Evolutionary conservation across 2,888 invertebrate species (phyloP), one percentile per base, ranked within the genome.

Genomic region (Conchocele bisecta): DNA sequence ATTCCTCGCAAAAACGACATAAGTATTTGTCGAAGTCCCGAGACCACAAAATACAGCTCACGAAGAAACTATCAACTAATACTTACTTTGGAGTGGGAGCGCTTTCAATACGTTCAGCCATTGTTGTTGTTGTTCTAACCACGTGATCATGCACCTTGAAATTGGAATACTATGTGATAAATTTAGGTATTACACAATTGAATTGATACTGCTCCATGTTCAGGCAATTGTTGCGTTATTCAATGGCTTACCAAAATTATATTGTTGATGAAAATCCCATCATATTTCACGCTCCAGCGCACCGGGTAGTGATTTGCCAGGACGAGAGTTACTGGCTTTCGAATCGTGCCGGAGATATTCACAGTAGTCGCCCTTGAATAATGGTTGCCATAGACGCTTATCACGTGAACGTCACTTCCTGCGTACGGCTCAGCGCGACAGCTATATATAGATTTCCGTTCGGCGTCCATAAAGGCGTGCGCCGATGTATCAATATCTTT

Each of bases 181-280:
- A n/a, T n/a, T n/a, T n/a, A n/a, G n/a, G n/a, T n/a, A n/a, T n/a
- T n/a, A n/a, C n/a, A n/a, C n/a, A n/a, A n/a, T n/a, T n/a, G n/a
- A n/a, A n/a, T n/a, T n/a, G n/a, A n/a, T n/a, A n/a, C n/a, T n/a
- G n/a, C n/a, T n/a, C n/a, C n/a, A n/a, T n/a, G n/a, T n/a, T n/a
- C n/a, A n/a, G n/a, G n/a, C n/a, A n/a, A n/a, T n/a, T n/a, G n/a
- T n/a, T n/a, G n/a, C n/a, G n/a, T n/a, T n/a, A n/a, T n/a, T n/a
- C n/a, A n/a, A n/a, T n/a, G n/a, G n/a, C 42, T 42, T n/a, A 42
- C 42, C 48, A 48, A 31, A 28, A 48, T 28, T n/a, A 48, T 48
- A n/a, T 24, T 7, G 4, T 48, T 9, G 28, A 48, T 48, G 7
- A 4, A 15, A 3, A 28, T 17, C 7, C 48, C 48, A 5, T 46